Conservation (phyloP, 2,888 invertebrate species). For the Linnaemya vulpina region DNA sequence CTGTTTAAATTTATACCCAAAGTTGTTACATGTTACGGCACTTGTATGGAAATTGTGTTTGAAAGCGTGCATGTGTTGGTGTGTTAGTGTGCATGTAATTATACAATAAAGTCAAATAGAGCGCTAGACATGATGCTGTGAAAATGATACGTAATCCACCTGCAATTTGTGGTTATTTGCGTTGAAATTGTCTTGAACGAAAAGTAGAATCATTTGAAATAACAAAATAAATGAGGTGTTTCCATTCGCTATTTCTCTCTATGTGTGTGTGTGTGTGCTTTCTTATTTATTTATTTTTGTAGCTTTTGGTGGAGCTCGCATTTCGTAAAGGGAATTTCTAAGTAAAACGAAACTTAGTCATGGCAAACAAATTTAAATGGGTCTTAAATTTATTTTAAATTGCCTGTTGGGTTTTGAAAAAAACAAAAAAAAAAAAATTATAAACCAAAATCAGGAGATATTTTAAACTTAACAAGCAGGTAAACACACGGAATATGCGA, state of each 20-base stretch:
- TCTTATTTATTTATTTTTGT: background rate
- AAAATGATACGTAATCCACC: conserved; percentile 78
- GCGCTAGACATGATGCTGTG: conserved; percentile 65
- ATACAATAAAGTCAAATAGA: conserved; percentile 51
- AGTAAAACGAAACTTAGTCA: background rate
- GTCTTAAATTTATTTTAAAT: background rate
- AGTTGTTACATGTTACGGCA: conserved; percentile 13
- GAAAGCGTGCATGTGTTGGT: background rate
- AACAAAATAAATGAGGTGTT: conserved; percentile 23
- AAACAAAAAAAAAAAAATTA: no score
- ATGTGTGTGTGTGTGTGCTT: background rate
- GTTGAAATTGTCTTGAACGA: conserved; percentile 69
- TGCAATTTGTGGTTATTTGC: conserved; percentile 78
- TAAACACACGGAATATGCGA: no score
- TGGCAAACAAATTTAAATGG: background rate
- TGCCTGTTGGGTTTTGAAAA: background rate
- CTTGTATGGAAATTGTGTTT: background rate
- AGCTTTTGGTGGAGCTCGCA: background rate
- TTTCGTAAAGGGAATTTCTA: background rate
- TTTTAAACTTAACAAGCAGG: no score
- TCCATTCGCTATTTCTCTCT: conserved; percentile 3
- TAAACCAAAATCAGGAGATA: background rate
- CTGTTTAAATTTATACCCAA: conserved; percentile 51
- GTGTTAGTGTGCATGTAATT: conserved; percentile 35
- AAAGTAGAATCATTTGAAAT: conserved; percentile 33